Evolutionary conservation across 2,888 invertebrate species (phyloP), one percentile per base, ranked within the genome.

Genomic region (Euzophera pinguis): DNA sequence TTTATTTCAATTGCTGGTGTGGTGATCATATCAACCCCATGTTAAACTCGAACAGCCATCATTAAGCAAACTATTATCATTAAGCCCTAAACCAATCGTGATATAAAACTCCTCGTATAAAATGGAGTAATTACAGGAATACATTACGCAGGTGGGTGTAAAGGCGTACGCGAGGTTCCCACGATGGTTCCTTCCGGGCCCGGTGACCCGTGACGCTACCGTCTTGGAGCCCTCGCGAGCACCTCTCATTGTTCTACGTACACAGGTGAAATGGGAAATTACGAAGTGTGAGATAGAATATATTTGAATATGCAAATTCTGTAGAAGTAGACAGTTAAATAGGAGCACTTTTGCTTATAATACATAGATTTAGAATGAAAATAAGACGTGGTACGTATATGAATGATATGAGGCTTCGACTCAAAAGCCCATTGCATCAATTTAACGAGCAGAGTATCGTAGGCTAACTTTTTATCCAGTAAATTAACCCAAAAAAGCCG

Each of bases 191-290:
- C 89, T 87, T 88, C 88, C 87, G 85, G 78, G 80, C 73, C 69
- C 81, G 71, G 67, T 81, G 88, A 89, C 87, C 89, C 89, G 78
- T 84, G 80, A 81, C 84, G 84, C 86, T 82, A 84, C 84, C 71
- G 86, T 82, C 84, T 84, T 77, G 53, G 58, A 64, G 17, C 73
- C 75, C 73, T 68, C 71, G 22, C 22, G 61, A 63, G 72, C 68
- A 75, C 76, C 77, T 80, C 79, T 61, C 64, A 78, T 78, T 81
- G 80, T 81, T 73, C 60, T 55, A 60, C 53, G 54, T 59, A 50
- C 34, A 35, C 39, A 50, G 29, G 38, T 27, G 37, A 48, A 37
- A 37, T 47, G 22, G 6, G 17, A 16, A 37, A 45, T 45, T 45
- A 45, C 16, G 14, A 1, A 32, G 45, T 45, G 45, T 45, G 45